Base-by-base conservation (phyloP, 1,140 invertebrate genomes). In the Aphis craccivora region DNA sequence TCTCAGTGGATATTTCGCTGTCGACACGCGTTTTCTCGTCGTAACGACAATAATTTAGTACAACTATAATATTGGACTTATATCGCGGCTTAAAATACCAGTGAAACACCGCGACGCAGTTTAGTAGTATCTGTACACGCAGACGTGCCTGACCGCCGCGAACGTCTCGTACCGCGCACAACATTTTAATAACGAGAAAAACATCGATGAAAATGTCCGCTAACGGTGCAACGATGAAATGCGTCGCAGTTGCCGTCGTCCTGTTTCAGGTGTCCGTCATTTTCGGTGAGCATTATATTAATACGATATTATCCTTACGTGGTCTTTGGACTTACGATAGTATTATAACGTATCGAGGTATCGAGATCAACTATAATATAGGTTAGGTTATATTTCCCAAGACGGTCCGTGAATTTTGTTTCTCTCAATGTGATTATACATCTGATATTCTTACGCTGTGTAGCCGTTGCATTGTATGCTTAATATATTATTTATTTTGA, bases 221-320 rank as follows among this genome's bases (percentile, higher is more conserved):
- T 3, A 51, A 35, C 35, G 14, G 35, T 22, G 9, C 51, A 11
- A 22, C n/a, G 22, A 5, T 93, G 23, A 93, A 93, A 11, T 86
- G 22, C 48, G 9, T 93, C 23, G 48, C 23, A 14, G 37, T 93
- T 11, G 81, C 48, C 48, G 76, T 55, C 35, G n/a, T 93, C 5
- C 11, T 86, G 48, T 45, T 53, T 25, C 48, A 84, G 25, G 30
- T 93, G 14, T 23, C 76, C 81, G 23, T 53, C 40, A 35, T 14
- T 6, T 86, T 40, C 9, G 91, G 91, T 93, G 37, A 93, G 91
- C 60, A n/a, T 30, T 48, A 60, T 60, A 9, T 60, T 45, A 45
- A 45, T 60, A 60, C 30, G 25, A 9, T 60, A 30, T 25, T 45
- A 45, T 45, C 9, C 5, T 45, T 48, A 48, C 14, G 14, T 30